Percentiles rank a stretch among this genome's conserved stretches.
Conservation (phyloP, 2,113 vertebrate genomes). For the Gymnobelideus leadbeateri region DNA sequence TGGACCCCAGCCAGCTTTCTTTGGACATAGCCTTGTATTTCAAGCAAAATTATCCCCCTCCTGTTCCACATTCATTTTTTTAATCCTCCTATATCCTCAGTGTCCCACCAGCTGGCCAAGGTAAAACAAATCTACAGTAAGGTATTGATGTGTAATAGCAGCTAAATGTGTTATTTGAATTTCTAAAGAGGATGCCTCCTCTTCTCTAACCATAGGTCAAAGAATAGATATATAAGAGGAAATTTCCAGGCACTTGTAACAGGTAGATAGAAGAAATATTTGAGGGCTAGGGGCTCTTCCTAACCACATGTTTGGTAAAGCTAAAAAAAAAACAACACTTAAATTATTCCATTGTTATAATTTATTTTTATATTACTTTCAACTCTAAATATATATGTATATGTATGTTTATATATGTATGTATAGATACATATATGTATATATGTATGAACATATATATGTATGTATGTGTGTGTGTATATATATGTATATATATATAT, state of each 20-base stretch:
- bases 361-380: neutral
- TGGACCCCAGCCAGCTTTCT: neutral
- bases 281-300: neutral
- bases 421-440: rapidly evolving
- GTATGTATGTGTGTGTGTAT: rapidly evolving
- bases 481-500: neutral
- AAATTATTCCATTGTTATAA: neutral
- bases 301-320: neutral
- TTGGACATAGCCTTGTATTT: neutral
- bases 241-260: slow-evolving; percentile 45
- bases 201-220: neutral
- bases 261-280: neutral
- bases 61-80: neutral
- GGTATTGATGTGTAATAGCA: neutral
- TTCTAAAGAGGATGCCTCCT: slow-evolving; percentile 38
- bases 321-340: neutral
- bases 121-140: neutral
- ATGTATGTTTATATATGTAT: neutral
- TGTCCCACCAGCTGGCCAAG: neutral
- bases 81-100: neutral
- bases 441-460: neutral
- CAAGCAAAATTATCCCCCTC: neutral
- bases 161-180: neutral
- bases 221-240: neutral
- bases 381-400: neutral